phyloP scores from a whole-genome alignment of 2,888 invertebrate species.

The Mythimna vitellina region DNA sequence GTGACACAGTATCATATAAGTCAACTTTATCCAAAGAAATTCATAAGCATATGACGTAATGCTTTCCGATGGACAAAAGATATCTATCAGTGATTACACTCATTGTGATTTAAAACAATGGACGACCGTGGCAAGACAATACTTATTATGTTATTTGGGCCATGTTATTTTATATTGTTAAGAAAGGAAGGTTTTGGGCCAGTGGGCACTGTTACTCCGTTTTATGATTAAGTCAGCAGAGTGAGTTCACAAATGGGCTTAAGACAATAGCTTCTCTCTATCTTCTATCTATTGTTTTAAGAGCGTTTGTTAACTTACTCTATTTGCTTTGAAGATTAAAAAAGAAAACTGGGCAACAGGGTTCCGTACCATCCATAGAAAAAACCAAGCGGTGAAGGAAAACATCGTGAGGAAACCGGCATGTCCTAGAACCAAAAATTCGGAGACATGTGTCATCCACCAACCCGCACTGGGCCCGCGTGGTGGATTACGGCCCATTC shows the following conservation, averaged over 20 bases:
- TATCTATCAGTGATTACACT: constrained; percentile 40
- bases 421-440: too few species aligned
- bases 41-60: constrained; percentile 43
- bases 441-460: too few species aligned
- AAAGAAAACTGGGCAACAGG: too few species aligned
- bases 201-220: background rate
- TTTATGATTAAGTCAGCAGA: background rate
- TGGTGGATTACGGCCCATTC: too few species aligned
- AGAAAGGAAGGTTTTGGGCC: constrained; percentile 11
- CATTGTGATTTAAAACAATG: constrained; percentile 54
- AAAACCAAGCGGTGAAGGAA: too few species aligned
- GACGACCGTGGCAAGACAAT: constrained; percentile 42
- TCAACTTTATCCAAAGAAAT: constrained; percentile 43
- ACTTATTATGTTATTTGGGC: constrained; percentile 41
- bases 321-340: too few species aligned
- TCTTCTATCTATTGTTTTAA: too few species aligned
- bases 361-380: too few species aligned
- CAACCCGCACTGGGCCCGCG: too few species aligned
- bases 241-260: too few species aligned
- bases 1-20: background rate
- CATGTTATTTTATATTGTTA: constrained; percentile 23
- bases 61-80: constrained; percentile 30
- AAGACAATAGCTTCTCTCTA: too few species aligned
- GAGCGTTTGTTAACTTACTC: background rate
- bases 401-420: too few species aligned